Evolutionary conservation across 2,888 invertebrate species (phyloP).

Genomic region (Rhorus exstirpatorius): DNA sequence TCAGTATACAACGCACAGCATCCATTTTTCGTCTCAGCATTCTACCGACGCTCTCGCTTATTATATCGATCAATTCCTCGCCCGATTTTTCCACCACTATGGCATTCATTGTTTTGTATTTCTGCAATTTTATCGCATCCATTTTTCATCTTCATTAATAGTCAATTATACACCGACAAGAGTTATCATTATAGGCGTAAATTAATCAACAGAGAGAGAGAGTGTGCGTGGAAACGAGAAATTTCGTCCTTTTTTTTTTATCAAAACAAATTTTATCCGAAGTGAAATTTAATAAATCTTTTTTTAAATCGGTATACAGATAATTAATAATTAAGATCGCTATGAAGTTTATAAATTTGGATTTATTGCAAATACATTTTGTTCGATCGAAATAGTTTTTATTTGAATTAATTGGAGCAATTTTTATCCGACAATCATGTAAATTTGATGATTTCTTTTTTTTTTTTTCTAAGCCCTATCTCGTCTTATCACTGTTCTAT

Average conservation of each 20-base stretch:
- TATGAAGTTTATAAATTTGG: no score
- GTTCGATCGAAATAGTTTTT: no score
- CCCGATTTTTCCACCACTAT: conserved; percentile 94
- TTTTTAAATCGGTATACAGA: background rate
- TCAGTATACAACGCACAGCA: conserved; percentile 94
- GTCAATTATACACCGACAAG: background rate
- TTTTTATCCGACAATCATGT: no score
- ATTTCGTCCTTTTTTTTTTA: background rate
- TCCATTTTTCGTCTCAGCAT: conserved; percentile 96
- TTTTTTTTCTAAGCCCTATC: background rate
- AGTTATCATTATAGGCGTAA: no score
- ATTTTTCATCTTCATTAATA: background rate
- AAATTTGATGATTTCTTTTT: no score
- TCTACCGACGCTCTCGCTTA: conserved; percentile 92
- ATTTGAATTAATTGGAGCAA: no score
- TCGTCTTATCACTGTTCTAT: background rate
- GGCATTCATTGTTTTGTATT: conserved; percentile 93
- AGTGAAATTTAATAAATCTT: no score
- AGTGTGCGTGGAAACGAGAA: no score
- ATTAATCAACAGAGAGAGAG: no score
- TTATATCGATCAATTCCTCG: conserved; percentile 91
- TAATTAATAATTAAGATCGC: no score
- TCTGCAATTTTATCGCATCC: conserved; percentile 86
- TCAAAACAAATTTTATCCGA: background rate
- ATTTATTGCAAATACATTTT: no score